These are phyloP conservation scores for Brachyistius frenatus DNA, from an alignment of 2,113 vertebrate genomes.

Conservation along the genomic window DNA sequence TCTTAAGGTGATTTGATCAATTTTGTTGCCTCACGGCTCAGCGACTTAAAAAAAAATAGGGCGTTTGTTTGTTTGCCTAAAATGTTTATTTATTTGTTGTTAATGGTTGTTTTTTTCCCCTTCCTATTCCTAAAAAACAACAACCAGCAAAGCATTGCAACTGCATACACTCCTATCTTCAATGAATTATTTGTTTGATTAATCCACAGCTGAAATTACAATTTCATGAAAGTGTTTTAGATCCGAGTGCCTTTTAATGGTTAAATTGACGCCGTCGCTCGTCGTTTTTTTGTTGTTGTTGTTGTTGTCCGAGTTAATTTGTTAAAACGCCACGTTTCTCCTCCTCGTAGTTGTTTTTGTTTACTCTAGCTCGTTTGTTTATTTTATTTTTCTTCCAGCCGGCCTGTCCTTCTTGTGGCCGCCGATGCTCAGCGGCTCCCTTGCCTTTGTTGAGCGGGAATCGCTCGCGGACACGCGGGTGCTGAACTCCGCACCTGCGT, in stretches of 20 bases:
- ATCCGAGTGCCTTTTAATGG: not conserved
- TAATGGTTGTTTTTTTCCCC: too few species aligned
- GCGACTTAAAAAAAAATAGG: too few species aligned
- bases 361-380: conserved; percentile 35
- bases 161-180: not conserved
- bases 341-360: conserved; percentile 12
- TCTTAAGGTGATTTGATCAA: too few species aligned
- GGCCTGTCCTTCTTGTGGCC: conserved; percentile 55
- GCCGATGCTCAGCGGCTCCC: conserved; percentile 60
- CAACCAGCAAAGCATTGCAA: not conserved
- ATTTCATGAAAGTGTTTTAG: not conserved
- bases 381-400: conserved; percentile 47
- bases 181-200: not conserved
- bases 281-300: not conserved
- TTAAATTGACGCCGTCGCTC: not conserved
- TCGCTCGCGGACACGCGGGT: conserved; percentile 84
- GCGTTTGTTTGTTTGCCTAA: too few species aligned
- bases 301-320: not conserved
- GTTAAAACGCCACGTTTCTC: not conserved
- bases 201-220: not conserved
- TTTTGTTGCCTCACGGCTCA: too few species aligned
- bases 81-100: too few species aligned
- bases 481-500: conserved; percentile 87
- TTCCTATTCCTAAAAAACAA: not conserved
- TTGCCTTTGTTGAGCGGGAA: conserved; percentile 68